Conservation (phyloP, 2,113 vertebrate genomes). For the Phasianus colchicus region DNA sequence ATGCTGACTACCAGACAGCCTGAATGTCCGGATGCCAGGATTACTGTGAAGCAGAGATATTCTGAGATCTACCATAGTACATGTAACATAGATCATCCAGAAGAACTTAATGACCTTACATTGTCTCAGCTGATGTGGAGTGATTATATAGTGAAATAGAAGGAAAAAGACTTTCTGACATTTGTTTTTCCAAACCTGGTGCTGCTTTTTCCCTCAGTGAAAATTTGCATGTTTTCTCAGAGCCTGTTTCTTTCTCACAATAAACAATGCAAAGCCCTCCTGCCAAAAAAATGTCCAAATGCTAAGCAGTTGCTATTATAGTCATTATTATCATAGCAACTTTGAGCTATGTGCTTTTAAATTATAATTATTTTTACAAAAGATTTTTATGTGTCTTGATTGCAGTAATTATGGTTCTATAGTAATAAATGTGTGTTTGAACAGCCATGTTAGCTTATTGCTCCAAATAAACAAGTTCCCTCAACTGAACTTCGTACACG, state of each 20-base stretch:
- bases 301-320: constrained; percentile 80
- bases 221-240: constrained; percentile 83
- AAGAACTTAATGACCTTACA: not conserved
- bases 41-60: not conserved
- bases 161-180: constrained; percentile 7
- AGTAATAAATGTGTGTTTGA: constrained; percentile 64
- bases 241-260: constrained; percentile 82
- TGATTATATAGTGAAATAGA: constrained; percentile 27
- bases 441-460: constrained; percentile 54
- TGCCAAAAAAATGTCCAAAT: constrained; percentile 84
- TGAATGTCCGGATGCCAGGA: not conserved
- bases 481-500: constrained; percentile 59
- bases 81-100: not conserved
- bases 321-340: constrained; percentile 77
- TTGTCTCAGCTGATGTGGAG: not conserved
- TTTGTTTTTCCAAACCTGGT: constrained; percentile 68
- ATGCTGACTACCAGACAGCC: not conserved
- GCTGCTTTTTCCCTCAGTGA: constrained; percentile 72
- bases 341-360: constrained; percentile 75
- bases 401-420: constrained; percentile 71
- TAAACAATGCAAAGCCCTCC: constrained; percentile 79
- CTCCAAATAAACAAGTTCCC: constrained; percentile 53
- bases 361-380: constrained; percentile 77
- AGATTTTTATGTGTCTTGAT: constrained; percentile 75
- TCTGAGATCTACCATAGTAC: not conserved